These are phyloP conservation scores for Theristicus caerulescens DNA, from an alignment of 2,113 vertebrate species.

Conservation along the genomic window DNA sequence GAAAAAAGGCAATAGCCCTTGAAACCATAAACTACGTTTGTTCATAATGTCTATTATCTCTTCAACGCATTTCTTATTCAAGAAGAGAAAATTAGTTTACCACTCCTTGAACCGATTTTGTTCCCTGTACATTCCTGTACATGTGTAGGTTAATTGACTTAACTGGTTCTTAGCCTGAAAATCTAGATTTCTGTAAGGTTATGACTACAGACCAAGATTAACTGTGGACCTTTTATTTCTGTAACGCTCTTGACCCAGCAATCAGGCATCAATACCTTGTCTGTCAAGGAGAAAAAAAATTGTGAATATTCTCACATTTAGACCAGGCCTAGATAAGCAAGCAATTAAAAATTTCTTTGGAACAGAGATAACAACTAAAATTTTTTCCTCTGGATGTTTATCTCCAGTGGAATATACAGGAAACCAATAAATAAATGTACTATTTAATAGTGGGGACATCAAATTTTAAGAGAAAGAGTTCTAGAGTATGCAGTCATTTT, in stretches of 20 bases:
- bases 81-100: background rate
- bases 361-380: background rate
- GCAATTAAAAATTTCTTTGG: background rate
- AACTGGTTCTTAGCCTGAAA: background rate
- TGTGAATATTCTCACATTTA: background rate
- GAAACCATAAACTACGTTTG: background rate
- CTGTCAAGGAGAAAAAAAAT: background rate
- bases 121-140: background rate
- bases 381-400: background rate
- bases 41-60: background rate
- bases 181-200: background rate
- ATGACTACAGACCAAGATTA: background rate
- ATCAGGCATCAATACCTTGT: background rate
- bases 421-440: background rate
- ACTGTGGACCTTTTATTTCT: background rate
- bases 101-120: background rate
- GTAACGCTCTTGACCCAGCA: background rate
- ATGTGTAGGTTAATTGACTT: background rate
- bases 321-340: background rate
- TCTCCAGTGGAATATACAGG: background rate
- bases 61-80: background rate
- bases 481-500: fast-evolving
- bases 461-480: background rate
- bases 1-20: background rate
- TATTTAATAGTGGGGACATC: background rate